Base-by-base conservation (phyloP, 2,113 vertebrate genomes). In the Plectropomus leopardus region DNA sequence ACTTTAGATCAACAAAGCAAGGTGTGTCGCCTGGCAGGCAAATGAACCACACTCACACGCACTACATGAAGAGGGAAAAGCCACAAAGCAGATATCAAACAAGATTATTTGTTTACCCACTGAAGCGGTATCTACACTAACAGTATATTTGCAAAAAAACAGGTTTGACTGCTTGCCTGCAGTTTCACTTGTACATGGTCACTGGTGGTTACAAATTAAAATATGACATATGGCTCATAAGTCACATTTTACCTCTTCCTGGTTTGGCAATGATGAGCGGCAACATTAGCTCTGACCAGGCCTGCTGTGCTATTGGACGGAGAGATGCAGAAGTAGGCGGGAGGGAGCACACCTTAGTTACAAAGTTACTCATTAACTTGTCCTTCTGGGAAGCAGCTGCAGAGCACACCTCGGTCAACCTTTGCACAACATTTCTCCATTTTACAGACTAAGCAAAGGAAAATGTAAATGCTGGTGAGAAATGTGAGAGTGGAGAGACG, bases 341-440 rank as follows among this genome's bases (percentile, higher is more conserved):
- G 74, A 67, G 45, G 47, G 36, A 86, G 86, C 87, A 63, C 90
- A 90, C 87, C 87, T 92, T 88, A 72, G 76, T 83, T 71, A 89
- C 77, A 75, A 55, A 86, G 92, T 95, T 94, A 95, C n/a, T 83
- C 83, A 95, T 96, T 95, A 95, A 95, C 95, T 78, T 4, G 60
- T 51, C 58, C 74, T 88, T 83, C 76, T 81, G 65, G 84, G 76
- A 90, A 88, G 81, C 58, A 71, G 78, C 63, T 50, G 76, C 88
- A 88, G 72, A 80, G 81, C 81, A 92, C 90, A 71, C 88, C 88
- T 86, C 53, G 14, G 36, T 79, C 92, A 94, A 94, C 93, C 94
- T 95, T 95, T 94, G 93, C 72, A 86, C 92, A 88, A 86, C 84
- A 67, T 84, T 85, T 84, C 82, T 90, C 78, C 81, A 89, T 83